Evolutionary conservation across 2,888 invertebrate species (phyloP), one percentile per base, ranked within the genome.

Genomic region (Pyrgus malvae): DNA sequence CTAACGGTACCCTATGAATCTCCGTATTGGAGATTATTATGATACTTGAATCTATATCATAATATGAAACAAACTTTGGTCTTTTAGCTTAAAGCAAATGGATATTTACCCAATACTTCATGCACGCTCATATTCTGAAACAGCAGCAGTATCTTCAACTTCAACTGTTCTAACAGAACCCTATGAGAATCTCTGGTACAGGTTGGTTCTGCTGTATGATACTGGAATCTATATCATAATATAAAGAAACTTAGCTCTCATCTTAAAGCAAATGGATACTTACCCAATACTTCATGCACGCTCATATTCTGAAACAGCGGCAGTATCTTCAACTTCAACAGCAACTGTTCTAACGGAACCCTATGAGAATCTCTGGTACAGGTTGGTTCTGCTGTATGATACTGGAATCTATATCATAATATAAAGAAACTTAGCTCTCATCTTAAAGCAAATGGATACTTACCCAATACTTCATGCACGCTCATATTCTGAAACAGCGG

Each of bases 131-230:
- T 87, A 62, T 75, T 75, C 57, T 76, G 83, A 64, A 83, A 91
- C 57, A 73, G 67, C 21, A 93, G 91, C 60, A 96, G 77, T 44
- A 95, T 93, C 83, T 95, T 95, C 46, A 96, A 93, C 66, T 95
- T 93, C 63, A 96, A 74, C 69, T 96, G 96, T 77, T 98, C 97
- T 17, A 98, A 87, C 1, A 98, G 97, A 55, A 97, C 94, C 61
- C 98, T 85, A 56, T 97, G 94, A 72, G 99, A 95, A 86, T 98
- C 98, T n/a, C n/a, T n/a, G n/a, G n/a, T n/a, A n/a, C n/a, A n/a
- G n/a, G n/a, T n/a, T n/a, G n/a, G n/a, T n/a, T n/a, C n/a, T n/a
- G n/a, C n/a, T n/a, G n/a, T n/a, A n/a, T n/a, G n/a, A n/a, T n/a
- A n/a, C n/a, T n/a, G n/a, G n/a, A n/a, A n/a, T n/a, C n/a, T n/a